Base-by-base conservation (phyloP, 2,113 vertebrate genomes). In the Cololabis saira region DNA sequence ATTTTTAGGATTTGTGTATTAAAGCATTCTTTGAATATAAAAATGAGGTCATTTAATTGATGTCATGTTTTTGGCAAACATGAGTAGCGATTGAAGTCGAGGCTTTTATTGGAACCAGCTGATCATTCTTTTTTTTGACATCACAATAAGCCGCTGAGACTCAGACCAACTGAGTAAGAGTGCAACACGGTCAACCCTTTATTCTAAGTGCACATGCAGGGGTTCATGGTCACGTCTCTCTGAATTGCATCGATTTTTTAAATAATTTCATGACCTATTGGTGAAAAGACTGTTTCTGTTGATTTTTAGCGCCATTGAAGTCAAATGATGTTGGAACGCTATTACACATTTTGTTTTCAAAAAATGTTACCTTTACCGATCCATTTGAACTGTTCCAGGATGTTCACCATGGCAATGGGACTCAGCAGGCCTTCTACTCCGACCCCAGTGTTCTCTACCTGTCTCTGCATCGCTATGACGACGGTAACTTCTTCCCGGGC, bases 401-500 rank as follows among this genome's bases (percentile, higher is more conserved):
- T 79, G 95, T 95, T 49, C 94, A 93, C 75, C 92, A 96, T 1
- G 91, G 95, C 19, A 95, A 95, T 2, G 93, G 93, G 37, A 95
- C 93, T 22, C 97, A 99, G 85, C 97, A 99, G 82, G 94, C 94
- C 17, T 99, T 99, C 93, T 99, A 99, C 91, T 76, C 87, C 0
- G 97, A 99, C 70, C 96, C 98, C 30, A 95, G 87, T 0, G 91
- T 99, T 41, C 95, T 99, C 33, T 99, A 99, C 13, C 82, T 99
- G 85, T 99, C 98, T 0, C 90, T 99, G 54, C 98, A 99, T 81
- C 97, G 97, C 89, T 99, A 97, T 2, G 98, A 99, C 0, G 97
- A 99, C 0, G 98, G 98, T 16, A 99, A 99, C 94, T 99, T 98
- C 92, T 99, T 99, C 74, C 98, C 98, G 0, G 98, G 98, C 90